These are phyloP conservation scores for Ranitomeya variabilis DNA, from an alignment of 2,113 vertebrate species.

Conservation along the genomic window DNA sequence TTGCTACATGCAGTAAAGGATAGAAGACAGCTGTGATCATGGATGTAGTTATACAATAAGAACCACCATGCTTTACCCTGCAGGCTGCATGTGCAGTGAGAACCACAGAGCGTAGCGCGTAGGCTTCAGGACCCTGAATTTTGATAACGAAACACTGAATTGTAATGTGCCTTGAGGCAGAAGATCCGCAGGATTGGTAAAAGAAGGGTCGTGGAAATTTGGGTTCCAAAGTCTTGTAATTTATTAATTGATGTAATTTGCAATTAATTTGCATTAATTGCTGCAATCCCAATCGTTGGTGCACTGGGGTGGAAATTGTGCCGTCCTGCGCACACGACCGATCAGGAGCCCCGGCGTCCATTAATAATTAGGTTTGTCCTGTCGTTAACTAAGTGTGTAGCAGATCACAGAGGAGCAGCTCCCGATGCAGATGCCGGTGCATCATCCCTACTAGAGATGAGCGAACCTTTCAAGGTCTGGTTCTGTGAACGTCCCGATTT, in stretches of 20 bases:
- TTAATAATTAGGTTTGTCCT: slow-evolving; percentile 21
- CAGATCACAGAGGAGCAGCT: background rate
- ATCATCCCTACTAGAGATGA: background rate
- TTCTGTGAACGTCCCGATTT: too few relatives aligned
- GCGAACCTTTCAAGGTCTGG: too few relatives aligned
- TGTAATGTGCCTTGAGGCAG: background rate
- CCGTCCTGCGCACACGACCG: background rate
- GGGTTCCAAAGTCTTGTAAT: background rate
- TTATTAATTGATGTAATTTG: background rate
- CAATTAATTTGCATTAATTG: background rate
- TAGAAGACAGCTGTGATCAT: too few relatives aligned
- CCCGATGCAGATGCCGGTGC: background rate
- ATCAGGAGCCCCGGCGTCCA: background rate
- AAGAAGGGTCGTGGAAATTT: background rate
- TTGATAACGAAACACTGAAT: too few relatives aligned
- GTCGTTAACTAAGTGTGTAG: slow-evolving; percentile 27
- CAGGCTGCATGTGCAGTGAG: too few relatives aligned
- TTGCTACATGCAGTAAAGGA: too few relatives aligned
- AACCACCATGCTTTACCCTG: too few relatives aligned
- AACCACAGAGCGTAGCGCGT: too few relatives aligned
- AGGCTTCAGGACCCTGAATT: too few relatives aligned
- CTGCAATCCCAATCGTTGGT: background rate
- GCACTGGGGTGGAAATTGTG: slow-evolving; percentile 21
- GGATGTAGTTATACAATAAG: too few relatives aligned
- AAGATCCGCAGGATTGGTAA: background rate